These are phyloP conservation scores for Vandiemenella viatica DNA, from an alignment of 2,888 invertebrate genomes.

Conservation along the genomic window DNA sequence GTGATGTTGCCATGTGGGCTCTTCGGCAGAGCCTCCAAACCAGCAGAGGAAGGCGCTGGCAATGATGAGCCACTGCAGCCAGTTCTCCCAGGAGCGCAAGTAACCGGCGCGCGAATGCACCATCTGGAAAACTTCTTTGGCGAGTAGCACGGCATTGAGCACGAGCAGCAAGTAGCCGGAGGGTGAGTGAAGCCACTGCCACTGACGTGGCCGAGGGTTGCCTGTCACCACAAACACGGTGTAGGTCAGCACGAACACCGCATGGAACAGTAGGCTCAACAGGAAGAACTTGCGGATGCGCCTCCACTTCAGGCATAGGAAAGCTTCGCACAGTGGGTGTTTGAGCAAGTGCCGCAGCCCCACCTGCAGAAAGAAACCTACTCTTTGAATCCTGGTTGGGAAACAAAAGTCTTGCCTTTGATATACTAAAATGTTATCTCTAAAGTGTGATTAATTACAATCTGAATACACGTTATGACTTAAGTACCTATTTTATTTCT, in stretches of 20 bases:
- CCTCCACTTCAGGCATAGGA: constrained; percentile 69
- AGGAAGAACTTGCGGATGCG: constrained; percentile 69
- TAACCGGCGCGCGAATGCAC: constrained; percentile 58
- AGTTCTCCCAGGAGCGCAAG: constrained; percentile 68
- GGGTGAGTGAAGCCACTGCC: not conserved
- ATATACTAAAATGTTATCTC: too few species aligned
- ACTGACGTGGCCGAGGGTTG: not conserved
- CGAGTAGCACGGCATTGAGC: constrained; percentile 17
- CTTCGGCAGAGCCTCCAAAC: not conserved
- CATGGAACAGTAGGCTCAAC: constrained; percentile 60
- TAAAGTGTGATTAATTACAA: too few species aligned
- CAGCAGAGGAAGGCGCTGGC: constrained; percentile 48
- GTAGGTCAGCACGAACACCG: constrained; percentile 57
- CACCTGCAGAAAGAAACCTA: too few species aligned
- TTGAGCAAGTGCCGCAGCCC: constrained; percentile 64
- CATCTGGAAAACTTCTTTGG: constrained; percentile 65
- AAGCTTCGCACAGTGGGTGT: constrained; percentile 69
- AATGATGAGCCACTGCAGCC: constrained; percentile 66
- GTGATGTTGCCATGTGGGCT: constrained; percentile 53
- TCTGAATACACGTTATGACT: too few species aligned
- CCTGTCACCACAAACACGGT: constrained; percentile 49
- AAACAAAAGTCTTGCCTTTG: too few species aligned
- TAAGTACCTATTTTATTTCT: too few species aligned
- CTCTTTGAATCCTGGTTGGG: too few species aligned
- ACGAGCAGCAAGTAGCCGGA: constrained; percentile 33